phyloP scores from a whole-genome alignment of 1,140 invertebrate genomes.

The Drosophila punjabiensis region DNA sequence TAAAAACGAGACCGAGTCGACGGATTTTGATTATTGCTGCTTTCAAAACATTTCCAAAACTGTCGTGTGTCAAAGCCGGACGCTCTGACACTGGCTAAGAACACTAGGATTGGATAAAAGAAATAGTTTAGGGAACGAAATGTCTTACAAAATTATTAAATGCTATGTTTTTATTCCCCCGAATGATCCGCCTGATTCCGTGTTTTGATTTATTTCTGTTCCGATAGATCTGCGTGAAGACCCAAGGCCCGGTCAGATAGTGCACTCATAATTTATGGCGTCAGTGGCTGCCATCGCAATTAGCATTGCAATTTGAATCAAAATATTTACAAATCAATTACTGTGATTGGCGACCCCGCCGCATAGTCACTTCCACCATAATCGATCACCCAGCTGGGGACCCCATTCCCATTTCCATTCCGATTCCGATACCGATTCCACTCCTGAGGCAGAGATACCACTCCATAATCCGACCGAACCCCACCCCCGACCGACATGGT shows the following conservation, averaged over 20 bases:
- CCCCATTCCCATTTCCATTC: slow-evolving; percentile 5
- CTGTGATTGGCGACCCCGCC: slow-evolving; percentile 64
- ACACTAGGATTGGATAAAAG: not conserved
- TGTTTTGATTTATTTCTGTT: slow-evolving; percentile 41
- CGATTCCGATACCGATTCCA: slow-evolving; percentile 21
- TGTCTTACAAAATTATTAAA: not conserved
- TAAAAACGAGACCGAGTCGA: not conserved
- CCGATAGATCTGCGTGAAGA: slow-evolving; percentile 37
- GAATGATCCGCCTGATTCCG: slow-evolving; percentile 2
- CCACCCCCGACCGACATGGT: slow-evolving; percentile 29
- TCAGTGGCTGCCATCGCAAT: slow-evolving; percentile 56
- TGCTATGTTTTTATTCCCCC: not conserved
- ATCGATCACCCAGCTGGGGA: slow-evolving; percentile 74
- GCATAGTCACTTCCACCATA: slow-evolving; percentile 70
- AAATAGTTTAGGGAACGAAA: not conserved
- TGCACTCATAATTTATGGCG: slow-evolving; percentile 59
- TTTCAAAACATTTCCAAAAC: not conserved
- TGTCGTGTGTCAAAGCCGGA: not conserved
- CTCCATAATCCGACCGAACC: slow-evolving; percentile 22
- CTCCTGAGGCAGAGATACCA: slow-evolving; percentile 6
- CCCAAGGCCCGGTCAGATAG: slow-evolving; percentile 33
- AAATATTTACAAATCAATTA: slow-evolving; percentile 83
- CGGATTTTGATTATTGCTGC: not conserved
- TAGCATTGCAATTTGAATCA: slow-evolving; percentile 70
- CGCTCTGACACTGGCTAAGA: not conserved